Percentiles rank a stretch among this genome's conserved stretches.
phyloP scores from a whole-genome alignment of 2,113 vertebrate species.

The Percina caprodes region DNA sequence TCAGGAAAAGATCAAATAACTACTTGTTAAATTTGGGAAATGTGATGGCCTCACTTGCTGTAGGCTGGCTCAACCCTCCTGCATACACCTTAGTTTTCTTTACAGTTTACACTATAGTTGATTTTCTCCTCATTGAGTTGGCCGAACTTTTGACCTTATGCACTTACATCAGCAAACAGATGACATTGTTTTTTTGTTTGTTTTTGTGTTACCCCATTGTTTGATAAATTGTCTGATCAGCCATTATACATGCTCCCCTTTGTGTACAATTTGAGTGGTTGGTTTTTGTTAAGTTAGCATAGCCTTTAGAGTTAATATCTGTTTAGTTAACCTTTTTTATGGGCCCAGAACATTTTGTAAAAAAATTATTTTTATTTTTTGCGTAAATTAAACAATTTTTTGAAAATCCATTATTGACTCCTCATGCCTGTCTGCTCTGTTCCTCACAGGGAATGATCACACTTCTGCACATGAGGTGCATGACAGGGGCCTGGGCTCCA shows the following conservation, averaged over 20 bases:
- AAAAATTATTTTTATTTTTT: background rate
- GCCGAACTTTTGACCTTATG: background rate
- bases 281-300: background rate
- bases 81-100: background rate
- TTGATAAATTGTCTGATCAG: background rate
- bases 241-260: background rate
- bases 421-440: background rate
- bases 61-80: background rate
- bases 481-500: background rate
- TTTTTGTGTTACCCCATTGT: background rate
- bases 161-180: background rate
- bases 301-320: background rate
- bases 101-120: background rate
- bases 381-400: background rate
- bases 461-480: background rate
- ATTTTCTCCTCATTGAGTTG: background rate
- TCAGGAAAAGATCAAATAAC: no score
- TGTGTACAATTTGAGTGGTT: background rate
- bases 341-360: no score
- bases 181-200: background rate
- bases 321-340: background rate
- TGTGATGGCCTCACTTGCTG: background rate
- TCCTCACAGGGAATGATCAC: background rate
- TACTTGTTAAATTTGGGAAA: background rate
- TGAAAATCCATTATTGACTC: background rate